phyloP scores from a whole-genome alignment of 92 coral and sea anemone genomes.

The Blastomussa wellsi region DNA sequence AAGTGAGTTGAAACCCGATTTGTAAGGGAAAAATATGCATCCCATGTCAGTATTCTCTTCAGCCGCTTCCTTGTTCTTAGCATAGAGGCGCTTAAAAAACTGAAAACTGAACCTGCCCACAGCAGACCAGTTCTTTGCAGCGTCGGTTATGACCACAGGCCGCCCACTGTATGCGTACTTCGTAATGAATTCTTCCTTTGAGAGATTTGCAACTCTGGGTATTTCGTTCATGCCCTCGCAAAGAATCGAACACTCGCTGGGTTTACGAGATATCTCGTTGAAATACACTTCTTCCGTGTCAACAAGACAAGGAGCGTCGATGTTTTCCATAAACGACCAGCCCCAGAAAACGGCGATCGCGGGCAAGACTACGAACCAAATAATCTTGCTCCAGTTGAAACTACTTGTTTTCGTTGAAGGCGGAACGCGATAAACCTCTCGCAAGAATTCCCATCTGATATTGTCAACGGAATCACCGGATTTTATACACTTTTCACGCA shows the following conservation, averaged over 20 bases:
- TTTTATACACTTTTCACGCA: slow-evolving; percentile 67
- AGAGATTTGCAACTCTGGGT: slow-evolving; percentile 78
- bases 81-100: slow-evolving; percentile 77
- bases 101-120: slow-evolving; percentile 70
- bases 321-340: slow-evolving; percentile 20
- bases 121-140: slow-evolving; percentile 95
- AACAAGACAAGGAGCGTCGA: slow-evolving; percentile 57
- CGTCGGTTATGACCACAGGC: slow-evolving; percentile 94
- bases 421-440: slow-evolving; percentile 21
- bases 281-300: slow-evolving; percentile 59
- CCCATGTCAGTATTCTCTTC: slow-evolving; percentile 72
- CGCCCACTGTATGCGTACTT: slow-evolving; percentile 86
- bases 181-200: slow-evolving; percentile 71
- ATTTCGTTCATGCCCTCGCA: slow-evolving; percentile 85
- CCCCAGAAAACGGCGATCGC: slow-evolving; percentile 46
- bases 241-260: slow-evolving; percentile 78
- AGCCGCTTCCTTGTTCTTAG: slow-evolving; percentile 70
- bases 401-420: not conserved
- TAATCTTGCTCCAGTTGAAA: slow-evolving; percentile 34
- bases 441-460: slow-evolving; percentile 68
- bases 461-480: slow-evolving; percentile 55
- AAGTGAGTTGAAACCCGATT: slow-evolving; percentile 79
- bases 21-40: slow-evolving; percentile 93
- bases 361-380: slow-evolving; percentile 68
- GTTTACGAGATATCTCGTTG: slow-evolving; percentile 77